A percentile compares a stretch with the other conserved stretches of the same genome.
Conservation (phyloP, 2,113 vertebrate species). For the Passer domesticus region DNA sequence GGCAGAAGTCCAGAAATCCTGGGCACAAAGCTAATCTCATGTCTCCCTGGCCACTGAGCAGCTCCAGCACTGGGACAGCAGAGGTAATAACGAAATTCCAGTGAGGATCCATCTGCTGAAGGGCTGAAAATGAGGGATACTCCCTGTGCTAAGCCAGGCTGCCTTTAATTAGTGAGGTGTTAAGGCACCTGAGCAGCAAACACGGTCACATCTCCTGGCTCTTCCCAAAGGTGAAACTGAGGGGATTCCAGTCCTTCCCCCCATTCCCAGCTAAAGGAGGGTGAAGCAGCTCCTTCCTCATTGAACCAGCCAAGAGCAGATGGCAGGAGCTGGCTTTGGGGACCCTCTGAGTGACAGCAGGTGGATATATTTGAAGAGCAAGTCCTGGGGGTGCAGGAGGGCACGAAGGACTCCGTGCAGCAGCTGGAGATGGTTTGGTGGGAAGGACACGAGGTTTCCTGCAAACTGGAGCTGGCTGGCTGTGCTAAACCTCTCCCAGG, state of each 20-base stretch:
- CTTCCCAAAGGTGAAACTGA: background rate
- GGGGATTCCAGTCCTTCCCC: background rate
- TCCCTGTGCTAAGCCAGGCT: background rate
- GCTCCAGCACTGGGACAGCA: background rate
- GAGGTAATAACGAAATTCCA: background rate
- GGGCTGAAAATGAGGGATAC: background rate
- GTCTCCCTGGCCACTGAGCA: accelerated
- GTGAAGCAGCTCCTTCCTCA: background rate
- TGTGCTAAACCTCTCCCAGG: background rate
- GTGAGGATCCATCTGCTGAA: background rate
- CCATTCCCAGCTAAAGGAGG: background rate
- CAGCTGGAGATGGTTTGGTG: background rate
- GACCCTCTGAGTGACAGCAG: conserved; percentile 3
- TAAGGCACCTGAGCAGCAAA: background rate
- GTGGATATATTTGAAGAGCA: background rate
- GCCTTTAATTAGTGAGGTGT: conserved; percentile 36
- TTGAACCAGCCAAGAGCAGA: background rate
- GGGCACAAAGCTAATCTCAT: background rate
- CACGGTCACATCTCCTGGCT: background rate
- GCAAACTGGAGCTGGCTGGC: background rate
- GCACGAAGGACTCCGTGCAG: background rate
- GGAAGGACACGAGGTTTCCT: background rate
- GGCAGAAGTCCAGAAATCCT: background rate
- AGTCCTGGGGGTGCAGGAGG: background rate
- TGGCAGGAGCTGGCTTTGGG: background rate